These are phyloP conservation scores for Aphis craccivora DNA, from an alignment of 1,140 invertebrate species.

Conservation along the genomic window DNA sequence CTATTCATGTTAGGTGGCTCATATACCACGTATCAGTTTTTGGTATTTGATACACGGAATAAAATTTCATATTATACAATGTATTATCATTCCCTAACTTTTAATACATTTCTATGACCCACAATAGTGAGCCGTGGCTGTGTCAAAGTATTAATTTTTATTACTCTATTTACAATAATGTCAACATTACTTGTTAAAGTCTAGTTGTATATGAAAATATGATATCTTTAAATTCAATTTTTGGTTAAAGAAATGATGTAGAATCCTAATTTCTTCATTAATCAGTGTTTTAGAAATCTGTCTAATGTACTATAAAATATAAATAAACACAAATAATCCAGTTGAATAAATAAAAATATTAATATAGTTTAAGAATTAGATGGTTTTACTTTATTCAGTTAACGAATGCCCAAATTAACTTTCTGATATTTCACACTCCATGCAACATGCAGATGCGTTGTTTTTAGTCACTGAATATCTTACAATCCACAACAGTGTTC, in stretches of 20 bases:
- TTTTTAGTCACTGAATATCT: too few relatives aligned
- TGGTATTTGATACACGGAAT: neutral
- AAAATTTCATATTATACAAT: neutral
- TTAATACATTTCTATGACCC: neutral
- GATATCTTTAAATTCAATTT: conserved; percentile 86
- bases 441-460: too few relatives aligned
- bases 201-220: conserved; percentile 88
- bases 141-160: neutral
- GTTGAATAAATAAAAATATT: neutral
- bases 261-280: conserved; percentile 76
- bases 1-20: neutral
- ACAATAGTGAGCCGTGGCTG: neutral
- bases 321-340: neutral
- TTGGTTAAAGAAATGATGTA: conserved; percentile 77
- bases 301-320: conserved; percentile 76
- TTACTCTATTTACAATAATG: neutral
- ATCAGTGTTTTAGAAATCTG: conserved; percentile 73
- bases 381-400: too few relatives aligned
- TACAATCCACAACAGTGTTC: too few relatives aligned
- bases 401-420: too few relatives aligned
- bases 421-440: too few relatives aligned
- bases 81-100: neutral
- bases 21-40: neutral
- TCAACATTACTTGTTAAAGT: conserved; percentile 73
- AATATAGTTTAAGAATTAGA: neutral